Base-by-base conservation (phyloP, 1,140 invertebrate species). In the Ceratosolen solmsi region DNA sequence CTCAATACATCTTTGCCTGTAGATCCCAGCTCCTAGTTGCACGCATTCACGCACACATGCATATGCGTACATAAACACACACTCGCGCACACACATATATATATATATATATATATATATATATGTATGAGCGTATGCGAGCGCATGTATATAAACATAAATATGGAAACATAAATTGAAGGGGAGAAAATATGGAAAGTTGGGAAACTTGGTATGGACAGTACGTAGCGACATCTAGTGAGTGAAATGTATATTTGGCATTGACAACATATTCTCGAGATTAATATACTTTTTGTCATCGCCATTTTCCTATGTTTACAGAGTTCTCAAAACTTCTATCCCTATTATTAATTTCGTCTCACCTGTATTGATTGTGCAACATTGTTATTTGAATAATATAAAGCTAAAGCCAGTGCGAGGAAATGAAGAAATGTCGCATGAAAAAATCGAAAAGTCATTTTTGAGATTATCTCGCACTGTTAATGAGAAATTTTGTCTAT, bases 401-500 rank as follows among this genome's bases (percentile, higher is more conserved):
- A n/a, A 68, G 33, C 20, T 4, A n/a, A 38, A 38, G 63, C 22
- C 33, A 8, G 63, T n/a, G 63, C 22, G 20, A 60, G 20, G 76
- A 68, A 56, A 81, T 75, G 79, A 81, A 75, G 30, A 81, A 81
- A 70, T 36, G 33, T 68, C 79, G 72, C 20, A 17, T 72, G 13
- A 81, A 81, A 71, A 56, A 13, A 70, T 20, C 46, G 27, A 65
- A 51, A 72, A 73, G 72, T 73, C 41, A 38, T 65, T 79, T 82
- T 63, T 60, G 51, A 82, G 41, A 82, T 65, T 41, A 51, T 75
- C 20, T 46, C 49, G 49, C 7, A 20, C 49, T 8, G 27, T 25
- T 33, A 25, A 70, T 20, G 22, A 38, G 22, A 20, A 68, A n/a
- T 38, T 22, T 38, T 38, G 33, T 38, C 20, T 68, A 1, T n/a